Evolutionary conservation across 2,113 vertebrate species (phyloP).

Genomic region (Solenodon paradoxus): DNA sequence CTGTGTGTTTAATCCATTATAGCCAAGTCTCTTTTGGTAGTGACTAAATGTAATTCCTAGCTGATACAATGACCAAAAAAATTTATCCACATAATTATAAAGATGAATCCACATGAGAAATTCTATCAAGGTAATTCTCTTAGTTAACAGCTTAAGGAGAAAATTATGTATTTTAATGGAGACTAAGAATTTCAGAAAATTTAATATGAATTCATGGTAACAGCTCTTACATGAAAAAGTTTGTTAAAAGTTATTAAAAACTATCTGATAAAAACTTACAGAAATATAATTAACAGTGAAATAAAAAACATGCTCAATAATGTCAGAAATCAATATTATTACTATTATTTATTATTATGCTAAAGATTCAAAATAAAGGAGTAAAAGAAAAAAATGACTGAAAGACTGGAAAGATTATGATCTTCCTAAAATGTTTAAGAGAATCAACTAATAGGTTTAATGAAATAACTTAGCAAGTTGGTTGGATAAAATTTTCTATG

Average conservation of each 20-base stretch:
- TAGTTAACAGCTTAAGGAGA: not conserved
- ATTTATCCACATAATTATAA: not conserved
- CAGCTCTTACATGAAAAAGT: not conserved
- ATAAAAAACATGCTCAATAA: not conserved
- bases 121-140: slow-evolving; percentile 11
- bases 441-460: not conserved
- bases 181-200: slow-evolving; percentile 22
- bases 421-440: not conserved
- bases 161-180: slow-evolving; percentile 1
- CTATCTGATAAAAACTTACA: not conserved
- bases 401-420: not conserved
- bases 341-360: not conserved
- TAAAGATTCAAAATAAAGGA: not conserved
- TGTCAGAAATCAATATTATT: not conserved
- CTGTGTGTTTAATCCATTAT: not conserved
- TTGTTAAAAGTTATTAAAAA: not conserved
- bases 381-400: not conserved
- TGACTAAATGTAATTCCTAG: not conserved
- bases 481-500: not conserved
- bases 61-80: not conserved
- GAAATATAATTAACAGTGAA: not conserved
- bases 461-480: not conserved
- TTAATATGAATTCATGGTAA: not conserved
- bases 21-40: not conserved
- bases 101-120: not conserved